A percentile compares a stretch with the other conserved stretches of the same genome.
These are phyloP conservation scores for Channa striata DNA, from an alignment of 2,797 vertebrate genomes.

Conservation along the genomic window DNA sequence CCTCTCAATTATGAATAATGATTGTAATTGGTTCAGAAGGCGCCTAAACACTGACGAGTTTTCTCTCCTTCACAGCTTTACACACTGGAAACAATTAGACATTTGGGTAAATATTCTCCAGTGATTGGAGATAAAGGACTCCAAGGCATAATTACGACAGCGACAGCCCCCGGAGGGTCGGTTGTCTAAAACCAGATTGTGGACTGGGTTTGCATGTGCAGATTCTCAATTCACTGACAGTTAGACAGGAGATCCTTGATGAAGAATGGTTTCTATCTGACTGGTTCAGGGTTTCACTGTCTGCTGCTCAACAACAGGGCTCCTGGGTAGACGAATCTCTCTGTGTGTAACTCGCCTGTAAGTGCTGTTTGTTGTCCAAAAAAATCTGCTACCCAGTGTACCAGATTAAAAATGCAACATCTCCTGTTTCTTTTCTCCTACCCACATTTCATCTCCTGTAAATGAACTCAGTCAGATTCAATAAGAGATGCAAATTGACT, in stretches of 20 bases:
- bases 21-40: slow-evolving; percentile 80
- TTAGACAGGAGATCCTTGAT: slow-evolving; percentile 58
- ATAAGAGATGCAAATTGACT: slow-evolving; percentile 76
- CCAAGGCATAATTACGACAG: slow-evolving; percentile 38
- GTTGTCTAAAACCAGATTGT: slow-evolving; percentile 66
- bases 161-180: slow-evolving; percentile 64
- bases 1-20: slow-evolving; percentile 83
- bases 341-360: slow-evolving; percentile 66
- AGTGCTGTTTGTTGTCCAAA: slow-evolving; percentile 83
- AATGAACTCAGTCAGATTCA: slow-evolving; percentile 71
- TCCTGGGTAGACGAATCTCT: slow-evolving; percentile 63
- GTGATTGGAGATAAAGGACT: slow-evolving; percentile 48
- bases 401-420: slow-evolving; percentile 78
- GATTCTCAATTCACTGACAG: slow-evolving; percentile 51
- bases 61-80: slow-evolving; percentile 55
- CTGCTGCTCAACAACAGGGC: slow-evolving; percentile 64
- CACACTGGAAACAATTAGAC: slow-evolving; percentile 61
- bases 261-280: slow-evolving; percentile 57
- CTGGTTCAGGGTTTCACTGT: slow-evolving; percentile 57
- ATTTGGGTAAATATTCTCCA: slow-evolving; percentile 74
- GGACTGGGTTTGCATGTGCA: slow-evolving; percentile 44
- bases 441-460: slow-evolving; percentile 59
- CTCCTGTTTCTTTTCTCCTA: slow-evolving; percentile 52
- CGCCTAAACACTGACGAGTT: slow-evolving; percentile 76
- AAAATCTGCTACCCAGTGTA: slow-evolving; percentile 67